Evolutionary conservation across 2,797 vertebrate species (phyloP).

Genomic region (Mus caroli): DNA sequence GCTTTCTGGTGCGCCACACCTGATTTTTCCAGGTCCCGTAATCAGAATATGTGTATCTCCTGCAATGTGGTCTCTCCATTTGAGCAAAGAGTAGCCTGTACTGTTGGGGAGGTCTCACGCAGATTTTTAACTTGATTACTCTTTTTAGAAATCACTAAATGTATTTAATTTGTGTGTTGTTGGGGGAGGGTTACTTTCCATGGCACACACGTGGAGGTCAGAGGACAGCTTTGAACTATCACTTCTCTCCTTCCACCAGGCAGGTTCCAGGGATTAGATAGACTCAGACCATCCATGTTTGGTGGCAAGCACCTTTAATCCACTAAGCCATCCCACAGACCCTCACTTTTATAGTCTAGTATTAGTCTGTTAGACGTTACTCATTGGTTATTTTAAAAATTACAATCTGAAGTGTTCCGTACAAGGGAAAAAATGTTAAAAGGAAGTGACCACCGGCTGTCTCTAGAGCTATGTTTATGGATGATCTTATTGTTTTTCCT

Average conservation of each 20-base stretch:
- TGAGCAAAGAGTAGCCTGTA: background rate
- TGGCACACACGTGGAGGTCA: background rate
- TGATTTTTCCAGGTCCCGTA: background rate
- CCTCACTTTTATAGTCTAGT: background rate
- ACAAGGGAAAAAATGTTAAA: background rate
- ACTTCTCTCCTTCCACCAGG: background rate
- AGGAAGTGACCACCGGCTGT: background rate
- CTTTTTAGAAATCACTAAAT: background rate
- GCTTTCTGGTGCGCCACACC: background rate
- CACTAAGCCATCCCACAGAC: background rate
- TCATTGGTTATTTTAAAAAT: slow-evolving; percentile 28
- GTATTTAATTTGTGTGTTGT: background rate
- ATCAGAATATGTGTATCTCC: background rate
- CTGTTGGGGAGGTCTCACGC: background rate
- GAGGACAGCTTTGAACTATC: background rate
- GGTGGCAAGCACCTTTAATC: background rate
- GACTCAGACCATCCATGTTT: background rate
- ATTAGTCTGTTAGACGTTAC: slow-evolving; percentile 2
- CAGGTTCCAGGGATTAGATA: background rate
- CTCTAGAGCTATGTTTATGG: background rate
- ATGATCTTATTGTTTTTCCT: slow-evolving; percentile 43
- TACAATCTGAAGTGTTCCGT: background rate
- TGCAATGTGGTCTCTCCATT: background rate
- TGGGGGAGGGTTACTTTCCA: too few species aligned
- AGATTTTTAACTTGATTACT: background rate